Evolutionary conservation across 2,888 invertebrate genomes (phyloP).

Genomic region (Rhodophaea formosa): DNA sequence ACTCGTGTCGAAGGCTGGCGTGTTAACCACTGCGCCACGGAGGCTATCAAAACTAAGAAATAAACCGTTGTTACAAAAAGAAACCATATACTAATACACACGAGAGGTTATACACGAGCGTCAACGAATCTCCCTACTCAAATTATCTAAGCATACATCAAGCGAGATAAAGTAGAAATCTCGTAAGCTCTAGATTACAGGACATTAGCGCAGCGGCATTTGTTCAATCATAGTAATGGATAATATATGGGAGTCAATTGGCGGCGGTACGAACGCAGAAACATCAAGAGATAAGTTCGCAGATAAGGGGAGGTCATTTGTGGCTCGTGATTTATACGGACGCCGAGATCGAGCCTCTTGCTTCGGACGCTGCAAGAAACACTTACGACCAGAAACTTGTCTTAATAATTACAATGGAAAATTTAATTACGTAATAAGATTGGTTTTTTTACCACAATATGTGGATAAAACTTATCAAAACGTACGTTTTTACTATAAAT

Average conservation of each 20-base stretch:
- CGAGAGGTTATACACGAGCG: no score
- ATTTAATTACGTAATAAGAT: no score
- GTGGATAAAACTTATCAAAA: no score
- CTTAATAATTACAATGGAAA: neutral
- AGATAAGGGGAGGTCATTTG: slow-evolving; percentile 27
- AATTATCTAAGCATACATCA: slow-evolving; percentile 17
- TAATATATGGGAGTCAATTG: slow-evolving; percentile 39
- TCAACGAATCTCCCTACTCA: slow-evolving; percentile 29
- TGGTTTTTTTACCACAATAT: no score
- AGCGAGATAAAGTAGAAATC: slow-evolving; percentile 25
- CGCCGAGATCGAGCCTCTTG: slow-evolving; percentile 25
- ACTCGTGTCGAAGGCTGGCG: no score
- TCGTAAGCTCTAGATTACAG: slow-evolving; percentile 29
- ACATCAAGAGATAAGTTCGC: slow-evolving; percentile 24
- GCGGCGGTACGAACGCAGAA: slow-evolving; percentile 26
- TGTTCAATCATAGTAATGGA: slow-evolving; percentile 37
- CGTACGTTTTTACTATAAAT: no score
- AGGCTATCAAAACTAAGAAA: no score
- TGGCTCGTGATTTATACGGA: slow-evolving; percentile 29
- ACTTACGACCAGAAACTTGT: neutral
- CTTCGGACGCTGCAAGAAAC: neutral
- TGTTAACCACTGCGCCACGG: no score
- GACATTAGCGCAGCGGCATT: slow-evolving; percentile 33
- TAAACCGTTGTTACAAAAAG: no score
- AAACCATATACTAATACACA: no score